Evolutionary conservation across 2,113 vertebrate genomes (phyloP).

Genomic region (Indri indri): DNA sequence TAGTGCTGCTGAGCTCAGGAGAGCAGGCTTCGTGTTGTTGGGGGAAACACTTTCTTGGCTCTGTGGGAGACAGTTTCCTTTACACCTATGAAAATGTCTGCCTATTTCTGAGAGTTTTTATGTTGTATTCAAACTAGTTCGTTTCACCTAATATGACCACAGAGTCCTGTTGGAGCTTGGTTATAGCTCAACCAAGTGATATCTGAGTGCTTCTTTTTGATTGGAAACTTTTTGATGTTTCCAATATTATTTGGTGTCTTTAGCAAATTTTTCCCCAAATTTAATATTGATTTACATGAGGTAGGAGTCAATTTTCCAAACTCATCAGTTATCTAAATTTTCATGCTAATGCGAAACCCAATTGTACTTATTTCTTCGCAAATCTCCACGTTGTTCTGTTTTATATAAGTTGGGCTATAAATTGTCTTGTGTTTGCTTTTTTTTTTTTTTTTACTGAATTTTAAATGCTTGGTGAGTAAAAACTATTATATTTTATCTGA

Average conservation of each 20-base stretch:
- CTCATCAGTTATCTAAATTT: neutral
- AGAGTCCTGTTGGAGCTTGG: neutral
- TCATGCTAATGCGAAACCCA: neutral
- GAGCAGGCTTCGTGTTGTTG: neutral
- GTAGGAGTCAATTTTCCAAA: neutral
- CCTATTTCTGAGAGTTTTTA: neutral
- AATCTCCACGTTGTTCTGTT: neutral
- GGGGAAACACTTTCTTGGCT: neutral
- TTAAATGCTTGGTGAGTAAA: neutral
- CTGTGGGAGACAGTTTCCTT: neutral
- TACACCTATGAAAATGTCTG: neutral
- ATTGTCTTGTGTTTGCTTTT: neutral
- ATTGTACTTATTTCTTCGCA: neutral
- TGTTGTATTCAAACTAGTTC: neutral
- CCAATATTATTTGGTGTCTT: neutral
- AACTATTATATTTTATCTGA: neutral
- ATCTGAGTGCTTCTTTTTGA: neutral
- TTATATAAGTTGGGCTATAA: neutral
- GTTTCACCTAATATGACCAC: neutral
- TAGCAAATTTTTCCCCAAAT: neutral
- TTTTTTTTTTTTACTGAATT: neutral
- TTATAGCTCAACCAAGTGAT: neutral
- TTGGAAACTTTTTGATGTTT: neutral
- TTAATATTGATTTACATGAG: neutral
- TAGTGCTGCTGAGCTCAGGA: neutral